Evolutionary conservation across 2,888 invertebrate species (phyloP).

Genomic region (Cephonodes hylas): DNA sequence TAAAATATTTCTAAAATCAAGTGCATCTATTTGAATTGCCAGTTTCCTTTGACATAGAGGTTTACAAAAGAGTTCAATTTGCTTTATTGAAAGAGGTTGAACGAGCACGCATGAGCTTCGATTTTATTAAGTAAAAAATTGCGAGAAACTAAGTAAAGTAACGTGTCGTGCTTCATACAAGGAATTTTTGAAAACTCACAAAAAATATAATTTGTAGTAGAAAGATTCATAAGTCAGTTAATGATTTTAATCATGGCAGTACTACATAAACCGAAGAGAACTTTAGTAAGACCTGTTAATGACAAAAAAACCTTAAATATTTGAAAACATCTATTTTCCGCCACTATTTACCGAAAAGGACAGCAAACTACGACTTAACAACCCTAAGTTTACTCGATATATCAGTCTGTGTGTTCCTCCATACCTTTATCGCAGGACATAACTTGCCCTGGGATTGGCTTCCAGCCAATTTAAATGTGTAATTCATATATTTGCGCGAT

Average conservation of each 20-base stretch:
- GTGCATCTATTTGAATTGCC: not conserved
- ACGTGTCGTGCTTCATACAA: no score
- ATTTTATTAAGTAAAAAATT: not conserved
- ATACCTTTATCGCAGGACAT: not conserved
- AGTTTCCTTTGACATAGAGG: not conserved
- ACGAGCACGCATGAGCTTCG: not conserved
- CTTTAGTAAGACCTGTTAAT: no score
- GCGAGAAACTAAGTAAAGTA: not conserved
- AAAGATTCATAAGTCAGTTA: no score
- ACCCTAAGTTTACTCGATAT: not conserved
- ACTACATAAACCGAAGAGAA: no score
- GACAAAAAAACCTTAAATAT: no score
- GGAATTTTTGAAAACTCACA: no score
- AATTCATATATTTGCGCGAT: slow-evolving; percentile 24
- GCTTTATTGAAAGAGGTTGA: not conserved
- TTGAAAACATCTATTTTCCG: no score
- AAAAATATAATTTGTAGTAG: no score
- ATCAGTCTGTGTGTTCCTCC: not conserved
- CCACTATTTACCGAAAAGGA: no score
- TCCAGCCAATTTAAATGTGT: not conserved
- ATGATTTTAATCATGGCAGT: no score
- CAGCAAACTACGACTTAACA: no score
- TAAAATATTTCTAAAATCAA: not conserved
- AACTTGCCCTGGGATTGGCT: not conserved
- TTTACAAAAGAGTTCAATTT: not conserved